Evolutionary conservation across 2,113 vertebrate genomes (phyloP).

Genomic region (Aptenodytes patagonicus): DNA sequence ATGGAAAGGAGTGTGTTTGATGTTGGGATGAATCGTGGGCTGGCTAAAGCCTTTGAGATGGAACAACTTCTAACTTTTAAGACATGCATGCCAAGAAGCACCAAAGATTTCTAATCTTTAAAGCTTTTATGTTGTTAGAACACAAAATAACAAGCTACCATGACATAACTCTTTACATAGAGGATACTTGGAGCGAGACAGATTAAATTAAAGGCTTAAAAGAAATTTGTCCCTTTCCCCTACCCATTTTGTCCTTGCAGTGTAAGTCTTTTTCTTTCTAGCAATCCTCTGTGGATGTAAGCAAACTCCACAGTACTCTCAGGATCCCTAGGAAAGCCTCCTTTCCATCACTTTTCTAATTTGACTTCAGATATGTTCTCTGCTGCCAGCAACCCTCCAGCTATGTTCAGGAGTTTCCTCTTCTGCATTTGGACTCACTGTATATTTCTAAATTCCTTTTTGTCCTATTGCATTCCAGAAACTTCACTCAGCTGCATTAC

Average conservation of each 20-base stretch:
- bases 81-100: not conserved
- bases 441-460: not conserved
- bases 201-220: not conserved
- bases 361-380: not conserved
- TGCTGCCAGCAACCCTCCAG: not conserved
- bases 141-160: not conserved
- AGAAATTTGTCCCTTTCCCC: not conserved
- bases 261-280: not conserved
- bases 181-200: not conserved
- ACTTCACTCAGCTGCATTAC: not conserved
- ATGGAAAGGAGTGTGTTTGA: conserved; percentile 5
- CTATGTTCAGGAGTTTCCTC: not conserved
- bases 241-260: not conserved
- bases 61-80: not conserved
- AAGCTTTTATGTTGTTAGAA: not conserved
- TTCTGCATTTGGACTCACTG: not conserved
- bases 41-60: conserved; percentile 25
- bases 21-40: not conserved
- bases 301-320: not conserved
- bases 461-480: not conserved
- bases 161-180: not conserved
- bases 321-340: not conserved
- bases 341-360: not conserved
- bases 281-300: not conserved
- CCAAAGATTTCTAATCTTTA: conserved; percentile 10